Evolutionary conservation across 2,113 vertebrate genomes (phyloP).

Genomic region (Salvator merianae): DNA sequence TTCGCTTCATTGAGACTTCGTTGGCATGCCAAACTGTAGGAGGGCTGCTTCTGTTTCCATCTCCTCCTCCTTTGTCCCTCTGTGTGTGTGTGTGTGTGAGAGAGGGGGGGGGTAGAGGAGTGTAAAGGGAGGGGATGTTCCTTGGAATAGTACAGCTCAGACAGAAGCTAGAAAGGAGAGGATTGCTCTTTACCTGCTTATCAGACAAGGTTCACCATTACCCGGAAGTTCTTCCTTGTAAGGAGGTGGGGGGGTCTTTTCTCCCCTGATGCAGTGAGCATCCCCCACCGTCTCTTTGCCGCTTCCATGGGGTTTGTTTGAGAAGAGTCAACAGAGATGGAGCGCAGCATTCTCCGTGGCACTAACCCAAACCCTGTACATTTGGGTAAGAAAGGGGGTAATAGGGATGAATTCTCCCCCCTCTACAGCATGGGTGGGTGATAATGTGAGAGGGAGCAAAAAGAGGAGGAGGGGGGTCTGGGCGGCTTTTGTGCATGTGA

Average conservation of each 20-base stretch:
- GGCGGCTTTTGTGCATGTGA: slow-evolving; percentile 35
- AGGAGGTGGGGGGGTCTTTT: slow-evolving; percentile 25
- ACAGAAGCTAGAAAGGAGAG: slow-evolving; percentile 11
- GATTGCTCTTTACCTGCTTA: slow-evolving; percentile 34
- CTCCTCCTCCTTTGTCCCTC: neutral
- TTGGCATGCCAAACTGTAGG: neutral
- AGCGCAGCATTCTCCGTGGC: slow-evolving; percentile 44
- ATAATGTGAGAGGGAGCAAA: slow-evolving; percentile 12
- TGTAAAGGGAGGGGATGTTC: neutral
- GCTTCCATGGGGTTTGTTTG: slow-evolving; percentile 8
- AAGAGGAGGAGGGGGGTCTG: slow-evolving; percentile 26
- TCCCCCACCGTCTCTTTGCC: slow-evolving; percentile 34
- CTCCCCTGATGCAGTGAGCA: slow-evolving; percentile 42
- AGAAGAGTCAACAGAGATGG: slow-evolving; percentile 61
- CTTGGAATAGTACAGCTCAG: slow-evolving; percentile 24
- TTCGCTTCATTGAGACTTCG: slow-evolving; percentile 26
- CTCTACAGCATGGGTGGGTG: slow-evolving; percentile 9
- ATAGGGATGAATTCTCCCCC: neutral
- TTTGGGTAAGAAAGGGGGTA: slow-evolving; percentile 25
- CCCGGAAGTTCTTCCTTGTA: slow-evolving; percentile 40
- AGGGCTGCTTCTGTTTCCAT: neutral
- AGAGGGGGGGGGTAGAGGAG: no score
- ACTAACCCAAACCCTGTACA: slow-evolving; percentile 30
- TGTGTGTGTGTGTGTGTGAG: neutral
- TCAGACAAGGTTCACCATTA: slow-evolving; percentile 19